Evolutionary conservation across 2,888 invertebrate genomes (phyloP), one percentile per base, ranked within the genome.

Genomic region (Tenthredo scrophulariae): DNA sequence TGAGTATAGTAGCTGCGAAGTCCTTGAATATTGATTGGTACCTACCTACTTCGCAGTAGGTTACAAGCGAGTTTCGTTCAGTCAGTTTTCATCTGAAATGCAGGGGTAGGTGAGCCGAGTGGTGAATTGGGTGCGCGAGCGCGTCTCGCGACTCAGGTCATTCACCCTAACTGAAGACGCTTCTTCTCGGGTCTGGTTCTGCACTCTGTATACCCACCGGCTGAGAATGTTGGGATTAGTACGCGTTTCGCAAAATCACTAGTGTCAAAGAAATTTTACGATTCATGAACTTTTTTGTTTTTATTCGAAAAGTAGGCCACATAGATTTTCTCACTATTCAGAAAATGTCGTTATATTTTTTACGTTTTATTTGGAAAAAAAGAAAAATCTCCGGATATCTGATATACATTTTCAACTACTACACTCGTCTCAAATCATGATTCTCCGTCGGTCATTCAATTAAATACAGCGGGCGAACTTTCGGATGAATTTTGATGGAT

Each of bases 81-180:
- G 83, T 50, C 65, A 83, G 83, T 83, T 83, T 83, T 50, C 46
- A 80, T 58, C 62, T 62, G 80, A 80, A 80, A 80, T 62, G 80
- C 83, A 65, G 83, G 83, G 50, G 29, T 58, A 67, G 65, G 67
- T 37, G 26, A 46, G 26, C 67, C 40, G 80, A 80, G 62, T 29
- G 70, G 83, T 65, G 83, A 83, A 83, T 83, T 67, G 43, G 80
- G 83, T 83, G 83, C 83, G 83, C 83, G 43, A 43, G 83, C 83
- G 83, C 83, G 67, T 67, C 50, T 29, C 67, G 46, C 43, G 46
- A 43, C 83, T 65, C 46, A 70, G 83, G 83, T 83, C 83, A 29
- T 46, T 83, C 67, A 83, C 83, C 83, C 70, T 40, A 46, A 62
- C 26, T 26, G 46, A 83, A 70, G 83, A 83, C 22, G 83, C 67